Base-by-base conservation (phyloP, 2,113 vertebrate species). In the Ceyx margarethae region DNA sequence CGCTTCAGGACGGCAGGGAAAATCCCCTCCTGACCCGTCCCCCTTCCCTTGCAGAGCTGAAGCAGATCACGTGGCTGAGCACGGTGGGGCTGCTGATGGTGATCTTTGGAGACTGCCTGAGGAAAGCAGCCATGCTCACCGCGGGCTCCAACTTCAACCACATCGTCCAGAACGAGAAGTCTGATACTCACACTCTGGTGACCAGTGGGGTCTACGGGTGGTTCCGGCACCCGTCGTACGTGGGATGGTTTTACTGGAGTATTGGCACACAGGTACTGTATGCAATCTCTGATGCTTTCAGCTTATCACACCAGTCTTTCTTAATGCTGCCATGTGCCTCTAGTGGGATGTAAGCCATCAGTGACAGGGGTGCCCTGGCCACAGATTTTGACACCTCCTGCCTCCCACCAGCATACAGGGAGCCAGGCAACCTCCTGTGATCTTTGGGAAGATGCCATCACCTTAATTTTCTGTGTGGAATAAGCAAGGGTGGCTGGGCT, bases 181-280 rank as follows among this genome's bases (percentile, higher is more conserved):
- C 99, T 5, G 98, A 98, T 31, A 98, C 98, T 33, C 99, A 99
- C 31, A 98, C 98, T 29, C 94, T 99, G 96, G 99, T 99, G 97
- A 99, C 99, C 3, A 97, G 93, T 1, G 99, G 99, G 1, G 99
- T 99, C 19, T 99, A 99, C 0, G 96, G 98, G 48, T 99, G 97
- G 98, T 99, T 98, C 96, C 98, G 99, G 84, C 99, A 99, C 93
- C 99, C 99, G 0, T 99, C 99, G 10, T 99, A 99, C 1, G 99
- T 99, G 67, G 99, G 99, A 65, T 99, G 99, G 99, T 99, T 99
- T 97, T 99, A 99, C 98, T 99, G 99, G 99, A 99, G 99, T 94
- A 98, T 99, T 21, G 99, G 99, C 56, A 99, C 99, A 22, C 99
- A 99, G 99, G 99, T 99, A 98, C 10, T 1, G 56, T 81, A 22